Percentiles rank a stretch among this genome's conserved stretches.
Conservation (phyloP, 2,888 invertebrate genomes). For the Clitarchus hookeri region DNA sequence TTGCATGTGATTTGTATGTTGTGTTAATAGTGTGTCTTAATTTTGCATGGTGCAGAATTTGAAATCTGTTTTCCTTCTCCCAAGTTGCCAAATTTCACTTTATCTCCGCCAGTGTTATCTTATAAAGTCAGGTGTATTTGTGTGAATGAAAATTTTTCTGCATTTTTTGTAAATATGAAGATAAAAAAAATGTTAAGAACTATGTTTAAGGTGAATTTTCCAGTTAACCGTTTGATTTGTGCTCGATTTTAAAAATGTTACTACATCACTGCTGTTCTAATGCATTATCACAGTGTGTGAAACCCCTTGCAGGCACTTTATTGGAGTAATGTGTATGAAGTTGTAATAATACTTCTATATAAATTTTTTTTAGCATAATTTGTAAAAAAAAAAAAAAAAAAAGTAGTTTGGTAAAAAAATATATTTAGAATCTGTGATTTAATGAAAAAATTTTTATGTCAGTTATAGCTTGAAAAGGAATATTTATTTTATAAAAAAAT, state of each 20-base stretch:
- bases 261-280: not conserved
- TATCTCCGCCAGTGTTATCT: not conserved
- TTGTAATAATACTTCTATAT: too few relatives aligned
- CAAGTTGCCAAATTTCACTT: not conserved
- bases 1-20: not conserved
- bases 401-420: too few relatives aligned
- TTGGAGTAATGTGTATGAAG: too few relatives aligned
- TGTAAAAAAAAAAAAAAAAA: too few relatives aligned
- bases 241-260: slow-evolving; percentile 5
- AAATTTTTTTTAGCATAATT: too few relatives aligned
- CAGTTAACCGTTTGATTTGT: not conserved
- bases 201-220: not conserved
- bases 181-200: not conserved
- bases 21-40: slow-evolving; percentile 3
- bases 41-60: not conserved
- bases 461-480: too few relatives aligned
- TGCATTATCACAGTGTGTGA: not conserved
- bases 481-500: too few relatives aligned
- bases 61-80: not conserved
- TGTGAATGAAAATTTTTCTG: not conserved
- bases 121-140: not conserved
- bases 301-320: not conserved
- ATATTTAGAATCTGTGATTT: too few relatives aligned
- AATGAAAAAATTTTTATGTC: too few relatives aligned
- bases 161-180: not conserved